Evolutionary conservation across 1,140 invertebrate species (phyloP), one percentile per base, ranked within the genome.

Genomic region (Sipha flava): DNA sequence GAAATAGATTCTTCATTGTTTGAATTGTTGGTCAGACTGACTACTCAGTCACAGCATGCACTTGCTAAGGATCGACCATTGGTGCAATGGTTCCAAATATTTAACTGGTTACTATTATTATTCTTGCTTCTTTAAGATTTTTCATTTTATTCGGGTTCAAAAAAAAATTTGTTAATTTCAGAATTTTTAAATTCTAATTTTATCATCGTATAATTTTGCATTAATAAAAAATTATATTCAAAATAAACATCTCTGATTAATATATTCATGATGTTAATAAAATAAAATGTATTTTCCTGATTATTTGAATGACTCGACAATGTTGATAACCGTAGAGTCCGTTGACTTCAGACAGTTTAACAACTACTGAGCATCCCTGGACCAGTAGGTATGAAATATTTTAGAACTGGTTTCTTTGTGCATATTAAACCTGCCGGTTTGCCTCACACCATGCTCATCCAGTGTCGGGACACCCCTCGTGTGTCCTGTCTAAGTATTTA

Each of bases 361-460:
- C 52, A 26, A 77, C 52, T 54, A 23, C 37, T 77, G 73, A 77
- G 73, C 73, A 77, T 77, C 73, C 73, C 73, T 77, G 73, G 73
- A 77, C 73, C 73, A 77, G 52, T 77, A 77, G 73, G 73, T 77
- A 77, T 77, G 73, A 77, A 77, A 59, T 77, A 77, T 77, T 77
- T 77, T 57, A 77, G 73, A 77, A 77, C 73, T 77, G 73, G 73
- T 77, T 77, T 77, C 73, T 77, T 77, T 77, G 73, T 77, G 73
- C 49, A 77, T 77, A 77, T 77, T 77, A 77, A 77, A 77, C 73
- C 73, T 77, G 73, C 73, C 73, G 49, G 73, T 59, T 77, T 40
- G 73, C 49, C 52, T 59, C 73, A 77, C 73, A 52, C 70, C 29
- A 54, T 75, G 23, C 47, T 57, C 73, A 40, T 77, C 73, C 52